phyloP scores from a whole-genome alignment of 2,888 invertebrate genomes.

The Tetragonula carbonaria region DNA sequence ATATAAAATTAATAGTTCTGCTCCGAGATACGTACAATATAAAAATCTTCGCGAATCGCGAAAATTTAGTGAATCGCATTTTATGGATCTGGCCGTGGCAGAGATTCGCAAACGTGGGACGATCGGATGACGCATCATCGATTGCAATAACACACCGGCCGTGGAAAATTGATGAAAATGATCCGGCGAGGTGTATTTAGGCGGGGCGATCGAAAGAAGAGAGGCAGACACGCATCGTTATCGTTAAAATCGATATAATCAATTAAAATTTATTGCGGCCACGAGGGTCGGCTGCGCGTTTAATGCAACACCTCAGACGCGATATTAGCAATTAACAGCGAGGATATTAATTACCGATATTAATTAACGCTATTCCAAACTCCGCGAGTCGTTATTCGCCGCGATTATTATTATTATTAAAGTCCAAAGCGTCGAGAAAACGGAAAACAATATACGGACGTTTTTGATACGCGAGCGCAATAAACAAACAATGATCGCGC shows the following conservation, averaged over 20 bases:
- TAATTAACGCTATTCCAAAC: conserved; percentile 33
- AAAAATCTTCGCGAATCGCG: not conserved
- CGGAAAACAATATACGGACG: too few relatives aligned
- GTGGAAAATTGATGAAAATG: not conserved
- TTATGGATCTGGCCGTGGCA: too few relatives aligned
- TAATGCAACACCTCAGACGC: conserved; percentile 42
- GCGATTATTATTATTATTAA: conserved; percentile 8
- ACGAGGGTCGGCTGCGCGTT: conserved; percentile 7
- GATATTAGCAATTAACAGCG: conserved; percentile 30
- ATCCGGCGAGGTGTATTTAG: not conserved
- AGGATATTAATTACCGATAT: conserved; percentile 35
- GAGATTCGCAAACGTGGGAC: not conserved
- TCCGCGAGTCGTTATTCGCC: not conserved
- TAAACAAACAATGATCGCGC: not conserved
- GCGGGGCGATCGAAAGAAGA: not conserved
- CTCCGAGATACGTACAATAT: not conserved
- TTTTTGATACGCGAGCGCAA: not conserved
- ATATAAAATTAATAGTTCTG: too few relatives aligned
- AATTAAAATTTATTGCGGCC: conserved; percentile 42
- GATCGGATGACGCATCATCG: too few relatives aligned
- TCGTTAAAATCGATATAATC: conserved; percentile 25
- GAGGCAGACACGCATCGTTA: not conserved
- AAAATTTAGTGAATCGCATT: not conserved
- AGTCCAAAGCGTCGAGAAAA: not conserved
- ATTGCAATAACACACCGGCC: not conserved